A percentile compares a stretch with the other conserved stretches of the same genome.
These are phyloP conservation scores for Dipodomys ordii DNA, from an alignment of 2,113 vertebrate species.

Conservation along the genomic window DNA sequence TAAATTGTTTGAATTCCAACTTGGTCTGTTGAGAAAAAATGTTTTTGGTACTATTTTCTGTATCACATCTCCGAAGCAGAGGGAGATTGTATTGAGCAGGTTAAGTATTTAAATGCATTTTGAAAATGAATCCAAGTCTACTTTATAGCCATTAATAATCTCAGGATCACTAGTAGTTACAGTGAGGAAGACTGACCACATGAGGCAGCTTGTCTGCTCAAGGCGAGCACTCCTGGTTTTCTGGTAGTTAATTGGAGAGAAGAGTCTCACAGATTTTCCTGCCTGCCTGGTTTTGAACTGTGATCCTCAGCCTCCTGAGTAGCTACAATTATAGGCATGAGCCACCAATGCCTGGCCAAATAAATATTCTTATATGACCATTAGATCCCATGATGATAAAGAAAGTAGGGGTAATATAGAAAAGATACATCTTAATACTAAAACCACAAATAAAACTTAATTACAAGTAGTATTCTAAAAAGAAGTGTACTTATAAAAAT, in stretches of 20 bases:
- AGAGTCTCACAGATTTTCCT: no score
- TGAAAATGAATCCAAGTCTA: background rate
- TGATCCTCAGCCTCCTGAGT: no score
- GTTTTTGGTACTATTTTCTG: background rate
- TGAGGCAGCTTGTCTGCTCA: background rate
- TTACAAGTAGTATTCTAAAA: background rate
- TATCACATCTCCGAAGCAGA: background rate
- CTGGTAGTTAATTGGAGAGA: no score
- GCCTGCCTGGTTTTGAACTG: no score
- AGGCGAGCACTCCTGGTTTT: no score
- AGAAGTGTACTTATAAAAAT: slow-evolving; percentile 16
- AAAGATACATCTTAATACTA: background rate
- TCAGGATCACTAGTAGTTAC: background rate
- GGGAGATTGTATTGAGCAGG: background rate
- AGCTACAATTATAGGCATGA: no score
- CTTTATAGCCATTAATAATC: background rate
- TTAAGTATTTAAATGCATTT: slow-evolving; percentile 4
- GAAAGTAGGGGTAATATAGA: background rate
- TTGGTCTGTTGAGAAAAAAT: background rate
- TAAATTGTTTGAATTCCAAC: slow-evolving; percentile 9
- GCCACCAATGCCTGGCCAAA: background rate
- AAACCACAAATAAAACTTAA: background rate
- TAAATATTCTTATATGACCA: background rate
- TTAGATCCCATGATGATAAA: slow-evolving; percentile 12
- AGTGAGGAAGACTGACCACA: background rate